Base-by-base conservation (phyloP, 2,113 vertebrate genomes). In the Willisornis vidua region DNA sequence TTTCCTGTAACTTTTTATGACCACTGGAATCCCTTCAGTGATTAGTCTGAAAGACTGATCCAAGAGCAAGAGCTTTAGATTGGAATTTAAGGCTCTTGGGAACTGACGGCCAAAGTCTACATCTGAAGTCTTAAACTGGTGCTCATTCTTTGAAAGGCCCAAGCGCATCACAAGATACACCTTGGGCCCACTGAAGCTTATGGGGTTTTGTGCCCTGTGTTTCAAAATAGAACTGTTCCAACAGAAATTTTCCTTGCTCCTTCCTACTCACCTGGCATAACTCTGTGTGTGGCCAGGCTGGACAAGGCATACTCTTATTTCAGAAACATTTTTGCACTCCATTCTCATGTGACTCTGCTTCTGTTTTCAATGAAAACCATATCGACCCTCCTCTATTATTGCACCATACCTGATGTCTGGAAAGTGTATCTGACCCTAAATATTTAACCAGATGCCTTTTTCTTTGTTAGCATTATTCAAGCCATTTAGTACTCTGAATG, bases 401-500 rank as follows among this genome's bases (percentile, higher is more conserved):
- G 33, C 72, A n/a, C 18, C 0, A 0, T 46, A 14, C 20, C 31
- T 49, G 39, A 12, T 35, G 5, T 28, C 59, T 87, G n/a, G 15
- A 66, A 94, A 59, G 45, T 39, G 33, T 20, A 78, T 15, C 23
- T 49, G 15, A 12, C 11, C 54, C 58, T 57, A 75, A 61, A 58
- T 62, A 57, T 66, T 85, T 62, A 74, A 94, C 4, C 12, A 74
- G 79, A 81, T 41, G 12, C 6, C 12, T 5, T 80, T 72, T 35
- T 73, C 24, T 83, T 62, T 73, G 8, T 61, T 37, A 49, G 43
- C 14, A n/a, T 10, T 14, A 74, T 66, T 41, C 18, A 78, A 85
- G 7, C 31, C 26, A 22, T 83, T 71, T 33, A 24, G 17, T 26
- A 52, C n/a, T 55, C 33, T 51, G 43, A 84, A 80, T n/a, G n/a